Evolutionary conservation across 2,113 vertebrate genomes (phyloP).

Genomic region (Entomyzon cyanotis): DNA sequence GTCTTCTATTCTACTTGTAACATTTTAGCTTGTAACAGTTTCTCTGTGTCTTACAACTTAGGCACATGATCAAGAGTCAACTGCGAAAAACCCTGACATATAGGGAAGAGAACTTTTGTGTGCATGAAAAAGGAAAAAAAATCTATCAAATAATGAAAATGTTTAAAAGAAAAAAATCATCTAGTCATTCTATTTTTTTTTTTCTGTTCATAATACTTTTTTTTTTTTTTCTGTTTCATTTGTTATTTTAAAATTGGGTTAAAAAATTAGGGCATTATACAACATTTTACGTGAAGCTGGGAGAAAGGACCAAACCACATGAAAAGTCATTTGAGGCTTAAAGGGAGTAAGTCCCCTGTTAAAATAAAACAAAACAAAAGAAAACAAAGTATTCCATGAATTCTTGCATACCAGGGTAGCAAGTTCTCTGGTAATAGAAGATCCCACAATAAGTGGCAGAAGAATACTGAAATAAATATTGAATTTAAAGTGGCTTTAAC

Average conservation of each 20-base stretch:
- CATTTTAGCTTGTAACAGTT: background rate
- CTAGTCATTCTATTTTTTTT: background rate
- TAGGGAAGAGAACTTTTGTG: fast-evolving
- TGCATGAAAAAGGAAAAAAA: background rate
- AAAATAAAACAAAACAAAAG: background rate
- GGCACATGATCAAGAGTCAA: background rate
- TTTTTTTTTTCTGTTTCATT: background rate
- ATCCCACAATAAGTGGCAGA: background rate
- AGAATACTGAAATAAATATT: background rate
- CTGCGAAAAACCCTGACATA: background rate
- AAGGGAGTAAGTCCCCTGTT: background rate
- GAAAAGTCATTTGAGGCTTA: background rate
- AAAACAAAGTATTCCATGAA: background rate
- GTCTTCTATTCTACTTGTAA: background rate
- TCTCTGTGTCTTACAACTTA: background rate
- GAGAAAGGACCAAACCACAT: background rate
- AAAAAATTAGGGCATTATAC: background rate
- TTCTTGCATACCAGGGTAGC: background rate
- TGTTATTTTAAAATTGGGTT: background rate
- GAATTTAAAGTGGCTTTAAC: background rate
- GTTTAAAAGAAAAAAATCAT: background rate
- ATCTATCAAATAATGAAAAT: background rate
- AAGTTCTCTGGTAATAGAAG: background rate
- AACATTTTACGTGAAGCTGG: background rate
- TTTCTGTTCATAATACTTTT: background rate